Conservation (phyloP, 2,113 vertebrate genomes). For the Siniperca chuatsi region DNA sequence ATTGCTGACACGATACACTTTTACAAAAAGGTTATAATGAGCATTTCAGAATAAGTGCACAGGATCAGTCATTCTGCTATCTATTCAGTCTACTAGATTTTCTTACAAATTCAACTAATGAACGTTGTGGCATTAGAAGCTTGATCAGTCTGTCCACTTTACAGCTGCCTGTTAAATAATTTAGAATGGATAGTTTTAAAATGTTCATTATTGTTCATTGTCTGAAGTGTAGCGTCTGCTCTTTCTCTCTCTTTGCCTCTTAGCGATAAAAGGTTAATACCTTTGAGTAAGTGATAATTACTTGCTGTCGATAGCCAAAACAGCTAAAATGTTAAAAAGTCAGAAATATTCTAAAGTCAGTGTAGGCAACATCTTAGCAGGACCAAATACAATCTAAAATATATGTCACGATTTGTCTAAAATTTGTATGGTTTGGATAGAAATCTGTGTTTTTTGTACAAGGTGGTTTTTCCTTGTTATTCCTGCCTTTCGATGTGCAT, state of each 20-base stretch:
- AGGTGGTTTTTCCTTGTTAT: neutral
- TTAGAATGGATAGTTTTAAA: neutral
- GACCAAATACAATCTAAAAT: neutral
- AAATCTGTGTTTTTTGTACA: neutral
- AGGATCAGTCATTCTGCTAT: neutral
- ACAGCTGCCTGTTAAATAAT: conserved; percentile 24
- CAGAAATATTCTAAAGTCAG: neutral
- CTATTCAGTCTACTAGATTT: neutral
- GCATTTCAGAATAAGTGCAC: neutral
- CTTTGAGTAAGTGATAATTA: neutral
- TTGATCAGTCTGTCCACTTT: conserved; percentile 1
- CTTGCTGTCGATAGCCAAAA: neutral
- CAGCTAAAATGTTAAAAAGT: neutral
- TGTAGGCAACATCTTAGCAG: neutral
- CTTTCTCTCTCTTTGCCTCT: neutral
- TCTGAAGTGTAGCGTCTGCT: neutral
- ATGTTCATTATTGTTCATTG: neutral
- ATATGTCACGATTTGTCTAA: neutral
- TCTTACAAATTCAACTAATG: neutral
- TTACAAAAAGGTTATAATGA: conserved; percentile 5
- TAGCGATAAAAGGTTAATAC: neutral
- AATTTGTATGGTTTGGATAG: neutral
- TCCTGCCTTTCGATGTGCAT: neutral
- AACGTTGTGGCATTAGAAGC: neutral
- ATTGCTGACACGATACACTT: neutral